Evolutionary conservation across 2,888 invertebrate genomes (phyloP).

Genomic region (Ormyrus thymus): DNA sequence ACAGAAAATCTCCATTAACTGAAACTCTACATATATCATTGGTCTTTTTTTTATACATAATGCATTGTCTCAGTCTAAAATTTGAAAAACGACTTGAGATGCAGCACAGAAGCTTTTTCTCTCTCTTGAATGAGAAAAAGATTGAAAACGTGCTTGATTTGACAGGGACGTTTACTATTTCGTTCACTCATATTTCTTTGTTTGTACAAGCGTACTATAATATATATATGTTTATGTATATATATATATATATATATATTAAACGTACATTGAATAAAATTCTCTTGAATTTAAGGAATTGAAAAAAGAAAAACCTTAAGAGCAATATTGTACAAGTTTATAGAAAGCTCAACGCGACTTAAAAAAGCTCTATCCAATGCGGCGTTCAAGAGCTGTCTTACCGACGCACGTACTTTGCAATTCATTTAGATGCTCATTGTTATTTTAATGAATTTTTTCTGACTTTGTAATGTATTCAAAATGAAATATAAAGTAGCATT

Average conservation of each 20-base stretch:
- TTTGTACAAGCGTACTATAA: slow-evolving; percentile 56
- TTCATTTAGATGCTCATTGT: slow-evolving; percentile 37
- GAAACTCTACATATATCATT: slow-evolving; percentile 40
- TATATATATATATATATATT: slow-evolving; percentile 31
- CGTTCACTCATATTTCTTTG: slow-evolving; percentile 39
- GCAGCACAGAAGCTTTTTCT: slow-evolving; percentile 32
- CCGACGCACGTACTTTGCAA: slow-evolving; percentile 18
- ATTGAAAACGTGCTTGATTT: slow-evolving; percentile 38
- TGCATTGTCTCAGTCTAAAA: neutral
- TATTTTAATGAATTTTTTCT: slow-evolving; percentile 33
- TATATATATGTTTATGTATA: slow-evolving; percentile 1
- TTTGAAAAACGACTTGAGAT: slow-evolving; percentile 26
- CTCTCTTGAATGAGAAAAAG: slow-evolving; percentile 25
- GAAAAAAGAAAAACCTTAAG: slow-evolving; percentile 38
- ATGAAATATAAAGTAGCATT: neutral
- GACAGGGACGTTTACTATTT: slow-evolving; percentile 34
- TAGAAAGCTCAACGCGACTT: slow-evolving; percentile 48
- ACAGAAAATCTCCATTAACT: slow-evolving; percentile 24
- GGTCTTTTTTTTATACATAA: slow-evolving; percentile 35
- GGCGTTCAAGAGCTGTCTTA: slow-evolving; percentile 33
- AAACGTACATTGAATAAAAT: slow-evolving; percentile 53
- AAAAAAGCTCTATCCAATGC: slow-evolving; percentile 49
- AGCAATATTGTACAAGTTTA: slow-evolving; percentile 43
- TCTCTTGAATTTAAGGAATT: slow-evolving; percentile 54
- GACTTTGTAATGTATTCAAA: neutral